Base-by-base conservation (phyloP, 2,113 vertebrate genomes). In the Rhizomys pruinosus region DNA sequence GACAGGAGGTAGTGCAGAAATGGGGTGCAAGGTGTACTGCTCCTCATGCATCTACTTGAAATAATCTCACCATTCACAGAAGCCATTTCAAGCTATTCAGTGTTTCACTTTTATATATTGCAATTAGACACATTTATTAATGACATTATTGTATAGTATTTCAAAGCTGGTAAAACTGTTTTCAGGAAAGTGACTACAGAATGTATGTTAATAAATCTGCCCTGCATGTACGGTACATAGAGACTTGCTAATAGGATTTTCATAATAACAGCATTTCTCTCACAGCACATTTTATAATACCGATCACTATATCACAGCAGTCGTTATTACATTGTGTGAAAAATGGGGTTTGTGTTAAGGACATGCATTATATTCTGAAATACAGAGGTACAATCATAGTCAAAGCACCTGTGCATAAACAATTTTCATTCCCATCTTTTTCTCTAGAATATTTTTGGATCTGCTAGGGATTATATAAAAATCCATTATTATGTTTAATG, bases 101-200 rank as follows among this genome's bases (percentile, higher is more conserved):
- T 72, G 89, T 97, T 97, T 97, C 97, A 96, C 79, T 96, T 94
- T 96, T 97, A 91, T 87, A 95, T n/a, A 91, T 64, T 94, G 81
- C 96, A 98, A 98, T 98, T 98, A 98, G 96, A 96, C 95, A 88
- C 77, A 10, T 97, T 96, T 97, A 98, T 98, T 98, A 98, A 97
- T 93, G 89, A 64, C 87, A 97, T 98, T 97, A 97, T 84, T 96
- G 84, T 93, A 95, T 81, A 96, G 80, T 97, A 96, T 98, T 98
- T 98, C 96, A 97, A 32, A 87, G 95, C 89, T 98, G 77, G 90
- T 95, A 97, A 97, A 98, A 95, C 92, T 96, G 87, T 97, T 97
- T 97, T 97, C 93, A 97, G 93, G 89, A 86, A 97, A 97, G 94
- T 96, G 97, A 97, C 97, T 97, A 80, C 52, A 90, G 94, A 98